Evolutionary conservation across 2,888 invertebrate genomes (phyloP), one percentile per base, ranked within the genome.

Genomic region (Athalia circularis): DNA sequence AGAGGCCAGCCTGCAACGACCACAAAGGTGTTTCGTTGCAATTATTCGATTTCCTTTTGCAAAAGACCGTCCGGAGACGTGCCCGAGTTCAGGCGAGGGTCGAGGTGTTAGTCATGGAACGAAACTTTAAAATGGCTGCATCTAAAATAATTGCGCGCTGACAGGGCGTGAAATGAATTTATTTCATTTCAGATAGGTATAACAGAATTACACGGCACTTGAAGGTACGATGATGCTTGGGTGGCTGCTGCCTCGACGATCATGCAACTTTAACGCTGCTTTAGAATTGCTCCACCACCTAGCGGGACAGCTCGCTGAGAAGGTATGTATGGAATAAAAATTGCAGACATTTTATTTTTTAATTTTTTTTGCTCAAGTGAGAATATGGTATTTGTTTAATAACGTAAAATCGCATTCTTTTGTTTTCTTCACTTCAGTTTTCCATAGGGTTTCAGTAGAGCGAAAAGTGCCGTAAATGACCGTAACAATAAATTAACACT

Each of bases 161-260:
- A 90, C 90, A 90, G 89, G 90, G 87, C 89, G 90, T 90, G 90
- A 90, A 90, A 90, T 89, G 89, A 90, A 90, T 90, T 90, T 89
- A 90, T 90, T 90, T 88, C 88, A 89, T 90, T 90, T 90, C 88
- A 86, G 87, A 88, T 87, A 87, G 88, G 87, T 87, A 87, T 87
- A 89, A 88, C 87, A 87, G 88, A 89, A 90, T 90, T 89, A 89
- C 88, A 89, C 89, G 90, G 89, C 87, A 89, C 88, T 90, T 89
- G 88, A 83, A 86, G 85, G 84, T 85, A 87, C 87, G 87, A 89
- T 87, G 87, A 88, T 87, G 85, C 85, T 81, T 85, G 87, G 85
- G 85, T 85, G 84, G 86, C 83, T 77, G 81, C 80, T 81, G 77
- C 67, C 29, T 8, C 47, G 59, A 75, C 57, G 64, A 78, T 74